Evolutionary conservation across 1,140 invertebrate species (phyloP), one percentile per base, ranked within the genome.

Genomic region (Oryzaephilus surinamensis): DNA sequence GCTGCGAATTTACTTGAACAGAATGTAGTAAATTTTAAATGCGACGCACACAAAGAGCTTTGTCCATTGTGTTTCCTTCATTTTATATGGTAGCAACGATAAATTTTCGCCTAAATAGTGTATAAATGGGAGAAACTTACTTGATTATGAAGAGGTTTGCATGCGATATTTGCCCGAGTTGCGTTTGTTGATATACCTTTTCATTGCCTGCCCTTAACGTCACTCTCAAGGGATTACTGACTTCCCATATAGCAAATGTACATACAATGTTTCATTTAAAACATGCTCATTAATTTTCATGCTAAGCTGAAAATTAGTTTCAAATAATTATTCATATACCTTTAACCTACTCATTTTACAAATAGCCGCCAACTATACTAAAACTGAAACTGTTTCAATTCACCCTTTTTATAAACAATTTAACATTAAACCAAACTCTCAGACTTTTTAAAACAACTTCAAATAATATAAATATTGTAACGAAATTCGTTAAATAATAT

Each of bases 61-160:
- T 36, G 33, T 36, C 33, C 28, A 36, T 36, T 36, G 33, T 36
- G 33, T 36, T 36, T 36, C 33, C 33, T 36, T 36, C 33, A 36
- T 36, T 36, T 36, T 36, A 36, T 36, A 36, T 26, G 20, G 23
- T 27, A 10, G 33, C 21, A 27, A 36, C 28, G 33, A 36, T 36
- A 36, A 36, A 36, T 36, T 36, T 16, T 26, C 33, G 33, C 33
- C 33, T 36, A 36, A 36, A 36, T 36, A 36, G 33, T 36, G 33
- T 36, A 36, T 36, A 36, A 36, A 36, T 36, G 33, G n/a, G 33
- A 36, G 33, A 36, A 36, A 36, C 33, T 27, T 21, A 16, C 33
- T 36, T 36, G 33, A 36, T 36, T 36, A 36, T 36, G 28, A 36
- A 36, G 33, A 20, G 33, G 33, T 36, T 36, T 36, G 28, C 33